phyloP scores from a whole-genome alignment of 1,140 invertebrate species.

The Apis cerana region DNA sequence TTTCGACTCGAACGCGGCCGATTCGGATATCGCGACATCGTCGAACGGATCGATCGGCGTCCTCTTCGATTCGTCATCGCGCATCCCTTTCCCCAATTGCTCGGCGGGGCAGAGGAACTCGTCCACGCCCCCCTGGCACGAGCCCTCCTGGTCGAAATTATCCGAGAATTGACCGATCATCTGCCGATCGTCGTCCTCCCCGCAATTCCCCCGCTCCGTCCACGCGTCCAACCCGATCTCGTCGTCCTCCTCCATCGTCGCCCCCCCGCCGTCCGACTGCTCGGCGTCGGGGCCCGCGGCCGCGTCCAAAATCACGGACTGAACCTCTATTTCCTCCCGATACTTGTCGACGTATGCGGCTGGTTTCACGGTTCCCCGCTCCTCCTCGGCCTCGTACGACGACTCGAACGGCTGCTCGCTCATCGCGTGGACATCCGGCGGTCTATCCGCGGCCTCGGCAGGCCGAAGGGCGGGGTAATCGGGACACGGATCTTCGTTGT shows the following conservation, averaged over 20 bases:
- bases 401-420: background rate
- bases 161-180: slow-evolving; percentile 55
- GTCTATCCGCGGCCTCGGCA: background rate
- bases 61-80: too few species aligned
- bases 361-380: background rate
- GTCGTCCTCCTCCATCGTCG: background rate
- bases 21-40: too few species aligned
- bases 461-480: background rate
- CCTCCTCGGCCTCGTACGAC: background rate
- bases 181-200: slow-evolving; percentile 8
- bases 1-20: background rate
- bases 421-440: background rate
- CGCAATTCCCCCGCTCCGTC: background rate
- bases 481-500: slow-evolving; percentile 21
- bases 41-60: background rate
- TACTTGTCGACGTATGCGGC: slow-evolving; percentile 43
- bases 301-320: background rate
- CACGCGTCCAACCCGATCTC: slow-evolving; percentile 14
- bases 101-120: background rate
- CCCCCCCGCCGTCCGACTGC: background rate
- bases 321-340: slow-evolving; percentile 47
- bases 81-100: slow-evolving; percentile 2
- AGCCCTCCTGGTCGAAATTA: slow-evolving; percentile 46
- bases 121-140: background rate
- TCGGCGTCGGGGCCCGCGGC: background rate